Evolutionary conservation across 1,140 invertebrate species (phyloP), one percentile per base, ranked within the genome.

Genomic region (Anagrus nilaparvatae): DNA sequence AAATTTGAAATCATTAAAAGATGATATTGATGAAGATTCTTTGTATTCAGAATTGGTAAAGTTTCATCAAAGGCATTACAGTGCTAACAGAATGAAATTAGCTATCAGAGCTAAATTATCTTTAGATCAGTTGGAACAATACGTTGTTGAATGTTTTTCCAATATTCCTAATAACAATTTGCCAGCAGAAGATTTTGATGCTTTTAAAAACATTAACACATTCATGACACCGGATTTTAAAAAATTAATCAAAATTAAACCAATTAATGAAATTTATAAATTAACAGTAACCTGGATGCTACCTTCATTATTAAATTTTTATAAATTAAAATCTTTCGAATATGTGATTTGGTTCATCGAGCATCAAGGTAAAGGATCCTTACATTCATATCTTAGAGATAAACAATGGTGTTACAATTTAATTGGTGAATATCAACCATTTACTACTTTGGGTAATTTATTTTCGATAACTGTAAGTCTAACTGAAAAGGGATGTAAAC

Each of bases 11-110:
- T 86, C 87, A 1, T 67, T 95, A n/a, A 75, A 73, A 31, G 78
- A 82, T 12, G 74, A 79, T 44, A 67, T 85, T 14, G 51, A 65
- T 3, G 80, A 84, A 42, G 75, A 79, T 16, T 67, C 70, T 24
- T 60, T 87, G 1, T 73, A 83, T 46, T 53, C 70, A 35, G 65
- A 73, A 8, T 63, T 94, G 3, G 78, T 89, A 45, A 77, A 87
- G 37, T 93, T 94, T 57, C 74, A 85, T 39, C 70, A 76, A 49
- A 66, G 80, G 28, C 83, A 91, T 63, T 97, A 97, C 55, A 86
- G 85, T 18, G 84, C 87, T 5, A 82, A 94, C 55, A 71, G 88
- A 43, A 95, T 96, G 88, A 88, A 79, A 27, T 56, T 95, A 4
- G 79, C 84, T 46, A 72, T 96, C 29, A 76, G 88, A 60, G 86